Percentiles rank a stretch among this genome's conserved stretches.
These are phyloP conservation scores for Apomyelois bistriatella DNA, from an alignment of 2,888 invertebrate genomes.

Conservation along the genomic window DNA sequence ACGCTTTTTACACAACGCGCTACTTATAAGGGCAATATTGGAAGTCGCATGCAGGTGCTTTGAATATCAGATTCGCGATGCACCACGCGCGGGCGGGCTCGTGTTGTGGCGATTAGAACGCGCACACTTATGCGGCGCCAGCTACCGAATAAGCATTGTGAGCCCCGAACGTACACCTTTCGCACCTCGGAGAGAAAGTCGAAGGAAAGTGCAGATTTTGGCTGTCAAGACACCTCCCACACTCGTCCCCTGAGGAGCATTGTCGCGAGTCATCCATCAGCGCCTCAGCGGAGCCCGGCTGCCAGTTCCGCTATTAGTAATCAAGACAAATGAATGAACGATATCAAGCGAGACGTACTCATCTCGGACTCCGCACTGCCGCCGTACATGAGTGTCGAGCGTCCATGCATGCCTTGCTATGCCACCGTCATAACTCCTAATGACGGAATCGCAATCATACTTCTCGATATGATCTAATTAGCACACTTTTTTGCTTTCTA, in stretches of 20 bases:
- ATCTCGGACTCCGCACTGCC: slow-evolving; percentile 1
- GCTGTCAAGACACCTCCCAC: slow-evolving; percentile 74
- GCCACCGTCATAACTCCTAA: not conserved
- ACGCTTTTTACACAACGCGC: slow-evolving; percentile 35
- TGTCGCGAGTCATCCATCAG: slow-evolving; percentile 72
- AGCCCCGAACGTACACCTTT: slow-evolving; percentile 74
- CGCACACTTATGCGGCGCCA: slow-evolving; percentile 72
- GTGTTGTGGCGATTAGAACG: slow-evolving; percentile 64
- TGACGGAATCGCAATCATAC: not conserved
- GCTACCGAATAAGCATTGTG: slow-evolving; percentile 75
- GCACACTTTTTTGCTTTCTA: not conserved
- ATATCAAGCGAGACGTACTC: slow-evolving; percentile 36
- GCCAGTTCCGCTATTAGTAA: slow-evolving; percentile 41
- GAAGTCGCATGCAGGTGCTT: slow-evolving; percentile 71
- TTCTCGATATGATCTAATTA: not conserved
- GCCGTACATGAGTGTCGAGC: not conserved
- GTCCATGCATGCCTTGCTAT: not conserved
- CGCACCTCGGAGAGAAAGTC: slow-evolving; percentile 79
- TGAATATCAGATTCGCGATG: slow-evolving; percentile 65
- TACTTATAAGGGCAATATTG: slow-evolving; percentile 56
- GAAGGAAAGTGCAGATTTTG: slow-evolving; percentile 79
- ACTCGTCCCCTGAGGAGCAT: slow-evolving; percentile 70
- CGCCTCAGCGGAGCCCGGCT: slow-evolving; percentile 46
- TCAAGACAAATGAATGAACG: slow-evolving; percentile 58
- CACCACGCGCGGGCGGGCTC: slow-evolving; percentile 41